These are phyloP conservation scores for Potamilus streckersoni DNA, from an alignment of 1,140 invertebrate genomes.

Conservation along the genomic window DNA sequence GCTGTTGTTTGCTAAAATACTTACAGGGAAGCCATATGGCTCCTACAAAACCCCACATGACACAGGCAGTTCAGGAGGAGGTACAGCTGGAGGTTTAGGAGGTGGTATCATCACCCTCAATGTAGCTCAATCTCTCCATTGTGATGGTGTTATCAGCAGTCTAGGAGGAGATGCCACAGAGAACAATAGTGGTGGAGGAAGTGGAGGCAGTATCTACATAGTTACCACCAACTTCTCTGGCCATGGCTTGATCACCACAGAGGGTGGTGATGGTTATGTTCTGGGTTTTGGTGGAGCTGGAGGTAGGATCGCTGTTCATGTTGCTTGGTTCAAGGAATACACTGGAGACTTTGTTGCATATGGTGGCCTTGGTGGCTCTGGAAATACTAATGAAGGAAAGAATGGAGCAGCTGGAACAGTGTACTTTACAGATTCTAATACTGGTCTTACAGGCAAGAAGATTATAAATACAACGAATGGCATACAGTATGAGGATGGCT, in stretches of 20 bases:
- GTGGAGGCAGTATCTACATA: conserved; percentile 52
- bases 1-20: neutral
- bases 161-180: conserved; percentile 34
- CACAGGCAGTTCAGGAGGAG: conserved; percentile 49
- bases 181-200: conserved; percentile 48
- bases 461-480: conserved; percentile 39
- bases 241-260: conserved; percentile 42
- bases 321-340: conserved; percentile 44
- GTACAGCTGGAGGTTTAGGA: conserved; percentile 36
- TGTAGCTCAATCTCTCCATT: conserved; percentile 42
- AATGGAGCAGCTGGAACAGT: conserved; percentile 54
- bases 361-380: conserved; percentile 42
- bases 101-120: conserved; percentile 47
- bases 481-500: conserved; percentile 33
- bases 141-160: conserved; percentile 46
- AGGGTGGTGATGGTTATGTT: conserved; percentile 44
- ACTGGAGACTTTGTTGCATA: conserved; percentile 43
- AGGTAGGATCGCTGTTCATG: conserved; percentile 50
- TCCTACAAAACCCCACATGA: conserved; percentile 46
- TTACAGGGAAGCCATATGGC: conserved; percentile 47
- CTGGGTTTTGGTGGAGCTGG: conserved; percentile 49
- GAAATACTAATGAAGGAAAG: conserved; percentile 17
- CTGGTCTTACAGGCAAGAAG: conserved; percentile 30
- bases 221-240: conserved; percentile 51
- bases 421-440: conserved; percentile 45